Evolutionary conservation across 2,888 invertebrate species (phyloP), one percentile per base, ranked within the genome.

Genomic region (Cyrtodaria siliqua): DNA sequence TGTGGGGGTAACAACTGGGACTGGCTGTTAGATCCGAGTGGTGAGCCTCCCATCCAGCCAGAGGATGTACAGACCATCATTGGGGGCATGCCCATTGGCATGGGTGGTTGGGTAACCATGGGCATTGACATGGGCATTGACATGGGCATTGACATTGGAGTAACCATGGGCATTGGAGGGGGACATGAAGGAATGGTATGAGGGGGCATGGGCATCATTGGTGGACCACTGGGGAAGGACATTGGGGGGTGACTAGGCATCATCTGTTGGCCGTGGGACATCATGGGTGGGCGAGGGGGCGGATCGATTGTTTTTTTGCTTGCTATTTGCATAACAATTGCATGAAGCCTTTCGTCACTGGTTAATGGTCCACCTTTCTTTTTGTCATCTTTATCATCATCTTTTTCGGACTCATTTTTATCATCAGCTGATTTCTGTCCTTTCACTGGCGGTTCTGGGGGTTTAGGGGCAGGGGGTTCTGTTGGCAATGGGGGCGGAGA

Each of bases 251-350:
- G 29, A 1, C 29, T 16, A 18, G 44, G 61, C 38, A 29, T 59
- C 49, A 44, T 44, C n/a, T n/a, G 57, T 8, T 44, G 55, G 44
- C 38, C 18, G 9, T n/a, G 56, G 18, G 27, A 23, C 8, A 47
- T 50, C 29, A 52, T 40, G 27, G 64, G 72, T 6, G 67, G 80
- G 16, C 49, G 18, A 12, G 66, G 66, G 3, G 74, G 77, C 4
- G 74, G 74, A 1, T 66, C 67, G 29, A 70, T 81, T 9, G 80
- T 67, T 18, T 73, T 62, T 23, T 81, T 74, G 8, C 64, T 67
- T 2, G 77, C 81, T 38, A 81, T 77, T 42, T 77, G 67, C 12
- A 74, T 38, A 3, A 81, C 77, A 23, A 77, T 78, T 20, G 70
- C 61, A 29, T 74, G 49, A 12, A 81, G 24, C 26, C 77, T 71